phyloP scores from a whole-genome alignment of 2,113 vertebrate species.

The Grammomys dolichurus region DNA sequence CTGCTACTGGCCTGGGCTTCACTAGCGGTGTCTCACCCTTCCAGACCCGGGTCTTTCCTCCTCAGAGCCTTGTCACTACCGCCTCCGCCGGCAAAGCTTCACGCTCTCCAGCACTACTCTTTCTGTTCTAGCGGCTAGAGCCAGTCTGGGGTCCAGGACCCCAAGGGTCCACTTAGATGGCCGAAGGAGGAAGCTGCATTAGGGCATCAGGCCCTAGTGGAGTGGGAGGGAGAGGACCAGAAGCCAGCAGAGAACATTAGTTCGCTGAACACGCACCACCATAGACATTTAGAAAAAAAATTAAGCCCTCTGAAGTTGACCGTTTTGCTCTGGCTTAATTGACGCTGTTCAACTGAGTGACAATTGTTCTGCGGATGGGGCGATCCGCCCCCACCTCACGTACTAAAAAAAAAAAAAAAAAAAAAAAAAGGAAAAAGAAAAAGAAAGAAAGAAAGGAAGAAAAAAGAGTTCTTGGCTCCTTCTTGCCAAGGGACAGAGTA shows the following conservation, averaged over 20 bases:
- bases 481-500: constrained; percentile 8
- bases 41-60: not conserved
- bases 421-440: not conserved
- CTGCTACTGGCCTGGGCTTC: rapidly evolving
- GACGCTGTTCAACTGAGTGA: constrained; percentile 9
- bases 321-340: constrained; percentile 21
- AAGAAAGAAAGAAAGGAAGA: not conserved
- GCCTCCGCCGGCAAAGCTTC: not conserved
- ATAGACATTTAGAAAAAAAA: not conserved
- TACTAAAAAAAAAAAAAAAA: not conserved
- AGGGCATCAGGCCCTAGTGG: not conserved
- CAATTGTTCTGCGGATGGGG: constrained; percentile 21
- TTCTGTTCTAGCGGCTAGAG: not conserved
- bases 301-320: not conserved
- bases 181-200: not conserved
- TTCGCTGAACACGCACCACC: not conserved
- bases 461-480: not conserved
- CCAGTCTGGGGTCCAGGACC: not conserved
- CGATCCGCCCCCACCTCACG: rapidly evolving
- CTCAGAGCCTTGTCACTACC: no score
- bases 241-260: not conserved
- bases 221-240: not conserved
- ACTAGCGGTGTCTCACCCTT: rapidly evolving
- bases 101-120: not conserved
- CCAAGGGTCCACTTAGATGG: not conserved